These are phyloP conservation scores for Oreochromis grahami DNA, from an alignment of 2,797 vertebrate genomes.

Conservation along the genomic window DNA sequence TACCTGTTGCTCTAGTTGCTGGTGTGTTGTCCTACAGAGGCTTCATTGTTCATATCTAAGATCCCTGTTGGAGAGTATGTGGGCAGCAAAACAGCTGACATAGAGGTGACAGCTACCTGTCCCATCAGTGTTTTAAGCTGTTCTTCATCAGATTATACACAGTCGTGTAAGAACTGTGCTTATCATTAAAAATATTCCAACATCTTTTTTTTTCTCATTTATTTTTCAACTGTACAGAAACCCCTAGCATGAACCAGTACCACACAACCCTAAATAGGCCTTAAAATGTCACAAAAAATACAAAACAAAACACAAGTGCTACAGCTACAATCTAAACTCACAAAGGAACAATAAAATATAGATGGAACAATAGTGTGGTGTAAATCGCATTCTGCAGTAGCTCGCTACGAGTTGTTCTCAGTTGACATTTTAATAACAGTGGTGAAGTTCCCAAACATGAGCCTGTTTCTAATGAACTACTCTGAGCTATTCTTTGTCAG, in stretches of 20 bases:
- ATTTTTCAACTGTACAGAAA: neutral
- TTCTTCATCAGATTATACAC: neutral
- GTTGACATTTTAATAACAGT: neutral
- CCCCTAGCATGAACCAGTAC: neutral
- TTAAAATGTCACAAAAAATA: neutral
- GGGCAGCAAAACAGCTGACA: neutral
- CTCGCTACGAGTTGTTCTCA: neutral
- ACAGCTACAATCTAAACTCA: neutral
- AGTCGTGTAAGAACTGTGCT: neutral
- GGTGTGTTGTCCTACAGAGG: neutral
- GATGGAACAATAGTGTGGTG: neutral
- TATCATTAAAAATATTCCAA: neutral
- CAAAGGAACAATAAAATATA: neutral
- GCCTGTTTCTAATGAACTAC: neutral
- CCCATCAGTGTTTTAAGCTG: neutral
- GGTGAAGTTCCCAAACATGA: neutral
- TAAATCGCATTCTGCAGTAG: neutral
- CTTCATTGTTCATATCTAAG: neutral
- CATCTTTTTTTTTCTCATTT: neutral
- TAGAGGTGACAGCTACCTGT: neutral
- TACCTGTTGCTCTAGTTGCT: neutral
- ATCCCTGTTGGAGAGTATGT: neutral
- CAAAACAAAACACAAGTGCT: neutral
- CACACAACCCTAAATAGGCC: neutral
- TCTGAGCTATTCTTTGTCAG: neutral